These are phyloP conservation scores for Osmerus mordax DNA, from an alignment of 2,113 vertebrate genomes.

Conservation along the genomic window DNA sequence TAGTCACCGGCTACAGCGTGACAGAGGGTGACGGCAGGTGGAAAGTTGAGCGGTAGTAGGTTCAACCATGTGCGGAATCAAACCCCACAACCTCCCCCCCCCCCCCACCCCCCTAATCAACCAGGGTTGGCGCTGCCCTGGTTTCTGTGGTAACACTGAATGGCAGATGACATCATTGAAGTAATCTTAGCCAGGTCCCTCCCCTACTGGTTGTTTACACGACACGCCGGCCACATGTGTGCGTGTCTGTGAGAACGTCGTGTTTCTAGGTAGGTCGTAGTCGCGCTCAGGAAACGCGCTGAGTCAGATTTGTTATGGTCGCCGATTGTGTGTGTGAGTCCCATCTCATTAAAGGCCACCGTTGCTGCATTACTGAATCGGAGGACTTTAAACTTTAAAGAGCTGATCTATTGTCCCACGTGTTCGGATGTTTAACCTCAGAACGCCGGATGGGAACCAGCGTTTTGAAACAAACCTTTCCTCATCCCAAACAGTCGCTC, in stretches of 20 bases:
- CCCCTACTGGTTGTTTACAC: slow-evolving; percentile 58
- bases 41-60: slow-evolving; percentile 35
- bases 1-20: neutral
- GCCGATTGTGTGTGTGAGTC: too few species aligned
- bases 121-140: slow-evolving; percentile 73
- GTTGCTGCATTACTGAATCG: too few species aligned
- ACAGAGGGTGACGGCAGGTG: slow-evolving; percentile 28
- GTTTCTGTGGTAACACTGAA: slow-evolving; percentile 72
- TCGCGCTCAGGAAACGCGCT: too few species aligned
- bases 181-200: slow-evolving; percentile 49
- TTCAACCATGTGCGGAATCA: slow-evolving; percentile 51
- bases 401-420: neutral
- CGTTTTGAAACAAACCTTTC: neutral
- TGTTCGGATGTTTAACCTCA: neutral
- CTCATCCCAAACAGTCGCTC: neutral
- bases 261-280: too few species aligned
- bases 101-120: slow-evolving; percentile 27
- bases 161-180: slow-evolving; percentile 70
- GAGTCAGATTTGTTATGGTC: too few species aligned
- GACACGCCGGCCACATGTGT: slow-evolving; percentile 39
- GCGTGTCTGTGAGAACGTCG: neutral
- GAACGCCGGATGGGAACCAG: too few species aligned
- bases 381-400: too few species aligned
- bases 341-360: too few species aligned
- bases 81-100: slow-evolving; percentile 36